Conservation (phyloP, 2,888 invertebrate genomes). For the Drosophila borealis region DNA sequence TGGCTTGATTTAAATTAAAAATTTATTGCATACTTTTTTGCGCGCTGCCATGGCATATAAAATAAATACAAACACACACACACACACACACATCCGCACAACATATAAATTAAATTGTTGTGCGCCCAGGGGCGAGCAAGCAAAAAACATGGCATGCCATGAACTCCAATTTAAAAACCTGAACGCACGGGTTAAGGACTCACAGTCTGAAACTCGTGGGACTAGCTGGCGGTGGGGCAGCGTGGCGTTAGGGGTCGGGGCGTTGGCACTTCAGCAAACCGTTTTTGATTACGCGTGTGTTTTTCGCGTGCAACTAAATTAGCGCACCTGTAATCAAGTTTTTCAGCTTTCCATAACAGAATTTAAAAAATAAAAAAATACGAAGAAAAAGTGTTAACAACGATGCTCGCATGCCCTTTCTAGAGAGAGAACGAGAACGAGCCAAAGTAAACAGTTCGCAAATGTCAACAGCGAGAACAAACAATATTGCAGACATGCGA, state of each 20-base stretch:
- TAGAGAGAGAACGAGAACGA: background rate
- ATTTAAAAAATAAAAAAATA: conserved; percentile 8
- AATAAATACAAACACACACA: conserved; percentile 37
- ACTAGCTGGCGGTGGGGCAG: background rate
- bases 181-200: conserved; percentile 63
- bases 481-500: conserved; percentile 41
- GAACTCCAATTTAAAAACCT: conserved; percentile 70
- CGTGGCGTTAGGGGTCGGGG: background rate
- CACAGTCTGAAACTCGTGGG: conserved; percentile 23
- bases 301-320: conserved; percentile 77
- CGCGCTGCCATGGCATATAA: conserved; percentile 56
- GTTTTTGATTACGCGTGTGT: conserved; percentile 78
- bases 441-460: conserved; percentile 27
- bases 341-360: conserved; percentile 49
- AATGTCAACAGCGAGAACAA: conserved; percentile 43
- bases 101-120: conserved; percentile 75
- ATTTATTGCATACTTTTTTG: conserved; percentile 79
- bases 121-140: conserved; percentile 59
- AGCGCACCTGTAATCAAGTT: conserved; percentile 76
- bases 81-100: conserved; percentile 6
- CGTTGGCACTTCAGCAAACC: conserved; percentile 63
- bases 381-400: conserved; percentile 44
- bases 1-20: conserved; percentile 78
- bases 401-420: conserved; percentile 28
- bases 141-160: conserved; percentile 63